These are phyloP conservation scores for Drosophila parthenogenetica DNA, from an alignment of 2,888 invertebrate genomes.

Conservation along the genomic window DNA sequence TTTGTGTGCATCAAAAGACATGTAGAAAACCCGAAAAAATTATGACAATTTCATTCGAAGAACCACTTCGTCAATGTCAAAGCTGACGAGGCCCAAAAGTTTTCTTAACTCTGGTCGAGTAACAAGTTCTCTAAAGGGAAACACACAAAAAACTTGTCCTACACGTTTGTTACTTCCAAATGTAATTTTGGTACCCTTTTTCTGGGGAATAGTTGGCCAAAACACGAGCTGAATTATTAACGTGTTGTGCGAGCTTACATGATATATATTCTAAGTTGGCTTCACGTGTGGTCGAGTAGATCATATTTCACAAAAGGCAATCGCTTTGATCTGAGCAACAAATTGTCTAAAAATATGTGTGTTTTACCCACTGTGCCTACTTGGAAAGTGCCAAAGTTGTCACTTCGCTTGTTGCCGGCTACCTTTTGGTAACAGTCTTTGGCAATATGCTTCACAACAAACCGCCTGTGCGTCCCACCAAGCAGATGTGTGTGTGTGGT, in stretches of 20 bases:
- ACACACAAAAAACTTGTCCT: slow-evolving; percentile 44
- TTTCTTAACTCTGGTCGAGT: slow-evolving; percentile 17
- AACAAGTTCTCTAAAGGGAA: slow-evolving; percentile 60
- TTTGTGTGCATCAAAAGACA: slow-evolving; percentile 77
- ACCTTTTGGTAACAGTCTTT: slow-evolving; percentile 69
- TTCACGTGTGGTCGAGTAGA: slow-evolving; percentile 55
- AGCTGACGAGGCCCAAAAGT: slow-evolving; percentile 64
- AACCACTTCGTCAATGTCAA: slow-evolving; percentile 83
- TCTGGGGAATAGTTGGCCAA: slow-evolving; percentile 44
- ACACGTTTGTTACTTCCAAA: slow-evolving; percentile 38
- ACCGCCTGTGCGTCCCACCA: slow-evolving; percentile 42
- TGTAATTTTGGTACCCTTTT: slow-evolving; percentile 47
- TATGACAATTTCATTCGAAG: slow-evolving; percentile 84
- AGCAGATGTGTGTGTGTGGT: slow-evolving; percentile 24
- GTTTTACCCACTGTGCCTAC: slow-evolving; percentile 42
- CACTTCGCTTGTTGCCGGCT: slow-evolving; percentile 56
- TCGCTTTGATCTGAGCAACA: not conserved
- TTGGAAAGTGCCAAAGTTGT: slow-evolving; percentile 58
- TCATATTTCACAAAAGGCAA: not conserved
- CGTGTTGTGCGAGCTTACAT: slow-evolving; percentile 64
- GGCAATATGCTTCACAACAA: slow-evolving; percentile 52
- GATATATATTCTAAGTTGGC: slow-evolving; percentile 4
- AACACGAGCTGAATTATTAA: slow-evolving; percentile 53
- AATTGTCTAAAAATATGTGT: not conserved
- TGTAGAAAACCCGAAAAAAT: slow-evolving; percentile 80